Percentiles rank a stretch among this genome's conserved stretches.
phyloP scores from a whole-genome alignment of 2,888 invertebrate species.

The Tetrapedia diversipes region DNA sequence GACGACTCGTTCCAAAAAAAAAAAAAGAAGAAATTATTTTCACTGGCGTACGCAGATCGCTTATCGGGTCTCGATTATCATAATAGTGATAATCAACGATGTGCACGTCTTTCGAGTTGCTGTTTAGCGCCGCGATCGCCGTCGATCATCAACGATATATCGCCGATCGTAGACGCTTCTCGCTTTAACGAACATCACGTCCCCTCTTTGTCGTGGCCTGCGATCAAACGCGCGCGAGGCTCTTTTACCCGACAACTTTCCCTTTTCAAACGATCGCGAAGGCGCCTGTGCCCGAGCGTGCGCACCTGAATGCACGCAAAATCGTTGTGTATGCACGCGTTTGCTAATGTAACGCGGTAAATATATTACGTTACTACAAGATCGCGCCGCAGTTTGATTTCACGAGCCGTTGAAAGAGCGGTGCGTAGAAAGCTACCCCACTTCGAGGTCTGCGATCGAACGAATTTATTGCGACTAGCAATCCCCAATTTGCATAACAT shows the following conservation, averaged over 20 bases:
- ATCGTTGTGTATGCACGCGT: slow-evolving; percentile 25
- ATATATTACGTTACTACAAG: slow-evolving; percentile 52
- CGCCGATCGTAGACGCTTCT: slow-evolving; percentile 8
- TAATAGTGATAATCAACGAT: background rate
- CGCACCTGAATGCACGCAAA: slow-evolving; percentile 49
- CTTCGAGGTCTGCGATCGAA: background rate
- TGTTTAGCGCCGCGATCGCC: background rate
- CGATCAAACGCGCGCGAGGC: slow-evolving; percentile 37
- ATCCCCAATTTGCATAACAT: no score
- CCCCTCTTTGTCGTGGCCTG: slow-evolving; percentile 16
- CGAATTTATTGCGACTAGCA: no score
- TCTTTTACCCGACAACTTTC: slow-evolving; percentile 62
- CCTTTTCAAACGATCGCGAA: slow-evolving; percentile 61
- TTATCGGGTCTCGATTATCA: background rate
- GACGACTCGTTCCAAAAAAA: background rate
- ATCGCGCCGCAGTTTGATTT: slow-evolving; percentile 46
- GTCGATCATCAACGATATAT: slow-evolving; percentile 14
- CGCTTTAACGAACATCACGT: slow-evolving; percentile 30
- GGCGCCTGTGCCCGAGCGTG: slow-evolving; percentile 19
- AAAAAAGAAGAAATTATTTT: background rate
- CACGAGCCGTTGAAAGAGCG: slow-evolving; percentile 21
- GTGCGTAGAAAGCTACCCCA: slow-evolving; percentile 6
- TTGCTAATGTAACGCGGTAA: slow-evolving; percentile 42
- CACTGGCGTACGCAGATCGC: no score
- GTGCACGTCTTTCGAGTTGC: background rate